Base-by-base conservation (phyloP, 2,113 vertebrate genomes). In the Rhinichthys klamathensis region DNA sequence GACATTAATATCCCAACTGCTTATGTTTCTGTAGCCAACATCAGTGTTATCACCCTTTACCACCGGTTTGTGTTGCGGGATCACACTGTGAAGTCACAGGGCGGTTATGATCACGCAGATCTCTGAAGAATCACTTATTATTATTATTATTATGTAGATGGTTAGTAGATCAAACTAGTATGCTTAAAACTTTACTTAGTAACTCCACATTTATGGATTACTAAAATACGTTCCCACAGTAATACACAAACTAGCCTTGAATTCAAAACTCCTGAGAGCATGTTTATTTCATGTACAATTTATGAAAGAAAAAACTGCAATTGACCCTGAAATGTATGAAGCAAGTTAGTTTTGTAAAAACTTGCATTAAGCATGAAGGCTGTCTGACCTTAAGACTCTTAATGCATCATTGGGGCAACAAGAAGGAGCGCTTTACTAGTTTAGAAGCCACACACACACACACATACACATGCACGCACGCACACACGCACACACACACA, bases 361-460 rank as follows among this genome's bases (percentile, higher is more conserved):
- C 25, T 12, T 74, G 41, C 44, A 41, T 27, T 9, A 60, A 6
- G 13, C 35, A 44, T 25, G 21, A 41, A 79, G 35, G 46, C n/a
- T n/a, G n/a, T 63, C 44, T 67, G 23, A 44, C n/a, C 2, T 44
- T 61, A 54, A 46, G 21, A 78, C 35, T 69, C 13, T 12, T 73
- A 46, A 80, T 74, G 75, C 25, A 75, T 18, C 58, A 25, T 35
- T 21, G 51, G 35, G 61, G 32, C 41, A 61, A 61, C 25, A 70
- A 80, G 56, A 49, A 44, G 13, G 54, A 63, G 32, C 12, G 65
- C 44, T 78, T 51, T 38, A 61, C 70, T 49, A 44, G 1, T 69
- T 69, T 69, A 27, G 38, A 84, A 80, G 6, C 74, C 65, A 60
- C 12, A 51, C 30, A 21, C 16, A 84, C 27, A 32, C 82, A 81